phyloP scores from a whole-genome alignment of 2,888 invertebrate genomes.

The Hydraecia micacea region DNA sequence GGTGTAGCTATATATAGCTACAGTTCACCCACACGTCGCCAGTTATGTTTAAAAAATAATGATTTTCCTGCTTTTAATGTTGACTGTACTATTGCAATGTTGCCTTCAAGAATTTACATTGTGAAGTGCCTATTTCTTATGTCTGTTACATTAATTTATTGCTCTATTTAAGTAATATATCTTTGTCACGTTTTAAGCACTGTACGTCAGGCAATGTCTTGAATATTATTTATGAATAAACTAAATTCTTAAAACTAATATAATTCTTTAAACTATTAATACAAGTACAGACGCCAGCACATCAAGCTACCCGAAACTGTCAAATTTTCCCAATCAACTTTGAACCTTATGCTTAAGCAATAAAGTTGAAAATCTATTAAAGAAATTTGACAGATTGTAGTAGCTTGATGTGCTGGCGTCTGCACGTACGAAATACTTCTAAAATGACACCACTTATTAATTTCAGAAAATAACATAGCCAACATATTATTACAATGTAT shows the following conservation, averaged over 20 bases:
- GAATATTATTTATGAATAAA: too few species aligned
- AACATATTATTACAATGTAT: background rate
- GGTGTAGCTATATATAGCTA: background rate
- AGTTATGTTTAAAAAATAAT: too few species aligned
- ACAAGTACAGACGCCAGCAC: too few species aligned
- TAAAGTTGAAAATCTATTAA: too few species aligned
- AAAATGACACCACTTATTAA: background rate
- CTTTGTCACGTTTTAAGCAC: background rate
- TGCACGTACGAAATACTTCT: background rate
- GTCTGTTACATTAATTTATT: background rate
- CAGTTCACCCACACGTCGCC: too few species aligned
- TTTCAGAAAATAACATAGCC: background rate
- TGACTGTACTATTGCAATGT: constrained; percentile 3
- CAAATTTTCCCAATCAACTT: too few species aligned
- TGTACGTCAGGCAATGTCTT: background rate
- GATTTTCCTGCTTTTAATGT: background rate
- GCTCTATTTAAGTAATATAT: background rate
- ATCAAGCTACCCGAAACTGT: too few species aligned
- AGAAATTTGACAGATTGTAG: too few species aligned
- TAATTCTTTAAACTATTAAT: background rate
- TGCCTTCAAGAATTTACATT: background rate
- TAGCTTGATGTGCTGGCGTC: too few species aligned
- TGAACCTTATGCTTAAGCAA: too few species aligned
- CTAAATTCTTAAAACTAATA: too few species aligned
- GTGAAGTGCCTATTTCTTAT: constrained; percentile 5